phyloP scores from a whole-genome alignment of 2,113 vertebrate genomes.

The Oreotrochilus melanogaster region DNA sequence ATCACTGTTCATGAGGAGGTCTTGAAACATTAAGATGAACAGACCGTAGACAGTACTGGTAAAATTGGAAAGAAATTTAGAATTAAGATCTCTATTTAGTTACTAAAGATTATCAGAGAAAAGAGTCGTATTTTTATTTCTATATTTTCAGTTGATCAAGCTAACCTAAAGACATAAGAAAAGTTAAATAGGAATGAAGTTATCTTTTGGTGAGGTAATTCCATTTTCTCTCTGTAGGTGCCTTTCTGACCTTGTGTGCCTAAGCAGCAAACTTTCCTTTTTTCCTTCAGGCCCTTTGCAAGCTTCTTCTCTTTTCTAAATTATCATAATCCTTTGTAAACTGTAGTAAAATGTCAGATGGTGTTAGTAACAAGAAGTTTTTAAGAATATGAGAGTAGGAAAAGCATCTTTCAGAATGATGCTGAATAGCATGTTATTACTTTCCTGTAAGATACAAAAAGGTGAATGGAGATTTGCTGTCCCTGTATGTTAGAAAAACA shows the following conservation, averaged over 20 bases:
- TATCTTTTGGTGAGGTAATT: neutral
- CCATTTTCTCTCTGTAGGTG: neutral
- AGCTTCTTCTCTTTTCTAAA: neutral
- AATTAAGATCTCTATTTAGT: neutral
- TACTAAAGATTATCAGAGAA: neutral
- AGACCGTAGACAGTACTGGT: neutral
- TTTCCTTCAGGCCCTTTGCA: neutral
- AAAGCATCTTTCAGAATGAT: neutral
- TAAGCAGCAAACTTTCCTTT: neutral
- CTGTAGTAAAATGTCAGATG: neutral
- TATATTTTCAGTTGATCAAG: neutral
- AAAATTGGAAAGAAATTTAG: neutral
- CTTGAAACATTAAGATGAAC: neutral
- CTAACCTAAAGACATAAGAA: neutral
- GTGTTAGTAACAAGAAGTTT: neutral
- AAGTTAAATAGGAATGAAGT: neutral
- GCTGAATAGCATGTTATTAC: neutral
- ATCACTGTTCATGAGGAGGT: neutral
- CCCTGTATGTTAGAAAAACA: neutral
- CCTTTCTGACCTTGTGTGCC: neutral
- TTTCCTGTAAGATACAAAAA: neutral
- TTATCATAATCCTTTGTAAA: neutral
- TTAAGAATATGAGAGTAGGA: neutral
- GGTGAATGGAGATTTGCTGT: neutral
- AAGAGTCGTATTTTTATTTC: neutral